Evolutionary conservation across 2,113 vertebrate genomes (phyloP), one percentile per base, ranked within the genome.

Genomic region (Cygnus buccinator): DNA sequence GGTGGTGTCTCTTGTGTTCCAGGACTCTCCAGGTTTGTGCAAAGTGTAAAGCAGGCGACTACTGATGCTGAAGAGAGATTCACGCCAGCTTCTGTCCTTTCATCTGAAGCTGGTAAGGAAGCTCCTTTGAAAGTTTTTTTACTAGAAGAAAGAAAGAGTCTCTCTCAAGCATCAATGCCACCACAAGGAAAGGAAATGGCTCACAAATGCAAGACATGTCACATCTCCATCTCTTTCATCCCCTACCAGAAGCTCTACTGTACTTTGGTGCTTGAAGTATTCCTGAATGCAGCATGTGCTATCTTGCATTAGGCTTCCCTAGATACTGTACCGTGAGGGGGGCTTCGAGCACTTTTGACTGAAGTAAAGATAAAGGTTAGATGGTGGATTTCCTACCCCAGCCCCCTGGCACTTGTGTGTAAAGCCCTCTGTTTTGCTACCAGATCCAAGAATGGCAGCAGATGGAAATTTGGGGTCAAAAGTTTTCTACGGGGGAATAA

Each of bases 171-270:
- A 91, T 91, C 70, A 61, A 46, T 91, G 89, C 91, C 77, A 91
- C 81, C 73, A 91, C 84, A 87, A 54, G 66, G 77, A 85, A 80
- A 80, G 91, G 90, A 95, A 90, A 86, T 66, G 58, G 74, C 82
- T 94, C 28, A 28, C 85, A 76, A 71, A 73, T 35, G 65, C 41
- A 58, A 87, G 66, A 63, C 81, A 68, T 92, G 87, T 95, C 77
- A 23, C 72, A 82, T 94, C 84, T 87, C 77, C 66, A 91, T 94
- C 93, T 93, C 94, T 97, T 92, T 96, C 80, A 94, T 91, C 75
- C 89, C 13, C 44, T 93, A 91, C 87, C 78, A 94, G 90, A 80
- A 87, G 31, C 81, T 87, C 48, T 13, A 13, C 43, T 75, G n/a
- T 66, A 84, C 84, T 93, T 89, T 28, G 61, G 58, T 46, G 10